Evolutionary conservation across 2,113 vertebrate genomes (phyloP).

Genomic region (Taxidea taxus): DNA sequence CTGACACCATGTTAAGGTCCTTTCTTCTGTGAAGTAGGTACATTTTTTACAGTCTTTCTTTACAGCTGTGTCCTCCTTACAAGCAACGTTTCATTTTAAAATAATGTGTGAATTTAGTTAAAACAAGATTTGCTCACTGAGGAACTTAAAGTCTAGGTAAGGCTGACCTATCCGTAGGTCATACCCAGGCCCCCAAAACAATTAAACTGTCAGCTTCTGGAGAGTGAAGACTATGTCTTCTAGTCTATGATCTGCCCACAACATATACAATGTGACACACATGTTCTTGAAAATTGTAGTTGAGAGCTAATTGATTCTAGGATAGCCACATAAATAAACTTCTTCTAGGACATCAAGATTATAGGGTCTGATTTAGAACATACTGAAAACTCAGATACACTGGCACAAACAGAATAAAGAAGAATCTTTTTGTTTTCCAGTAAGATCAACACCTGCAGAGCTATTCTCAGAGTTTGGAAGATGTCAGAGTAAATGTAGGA

Average conservation of each 20-base stretch:
- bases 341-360: not conserved
- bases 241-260: not conserved
- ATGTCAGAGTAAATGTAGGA: not conserved
- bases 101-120: not conserved
- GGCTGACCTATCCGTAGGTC: not conserved
- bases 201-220: not conserved
- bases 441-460: not conserved
- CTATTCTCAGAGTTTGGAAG: not conserved
- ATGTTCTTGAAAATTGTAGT: conserved; percentile 13
- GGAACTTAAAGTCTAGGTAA: not conserved
- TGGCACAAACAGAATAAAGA: not conserved
- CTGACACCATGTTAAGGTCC: not conserved
- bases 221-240: not conserved
- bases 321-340: not conserved
- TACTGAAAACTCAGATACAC: not conserved
- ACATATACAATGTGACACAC: not conserved
- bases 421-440: not conserved
- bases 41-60: not conserved
- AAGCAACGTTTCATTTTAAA: not conserved
- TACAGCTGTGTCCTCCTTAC: not conserved
- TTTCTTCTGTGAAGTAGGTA: not conserved
- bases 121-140: not conserved
- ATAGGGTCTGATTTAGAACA: not conserved
- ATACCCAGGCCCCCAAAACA: not conserved
- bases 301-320: not conserved